phyloP scores from a whole-genome alignment of 2,888 invertebrate species.

The Metellina segmentata region DNA sequence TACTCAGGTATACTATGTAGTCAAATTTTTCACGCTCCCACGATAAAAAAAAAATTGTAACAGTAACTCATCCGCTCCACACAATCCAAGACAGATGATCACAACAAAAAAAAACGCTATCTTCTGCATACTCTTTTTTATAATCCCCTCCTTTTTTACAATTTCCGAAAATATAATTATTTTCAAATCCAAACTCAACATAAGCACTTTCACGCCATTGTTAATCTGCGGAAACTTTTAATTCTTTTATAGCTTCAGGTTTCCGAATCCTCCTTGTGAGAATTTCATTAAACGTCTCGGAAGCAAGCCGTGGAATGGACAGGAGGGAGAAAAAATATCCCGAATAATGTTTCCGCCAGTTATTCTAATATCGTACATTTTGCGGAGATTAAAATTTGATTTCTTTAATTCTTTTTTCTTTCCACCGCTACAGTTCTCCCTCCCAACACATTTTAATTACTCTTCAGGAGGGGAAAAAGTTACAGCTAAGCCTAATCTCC shows the following conservation, averaged over 20 bases:
- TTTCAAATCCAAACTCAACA: background rate
- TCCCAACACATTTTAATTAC: slow-evolving; percentile 51
- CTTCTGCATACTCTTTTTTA: too few relatives aligned
- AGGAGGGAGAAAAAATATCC: slow-evolving; percentile 2
- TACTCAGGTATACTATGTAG: too few relatives aligned
- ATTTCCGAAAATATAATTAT: background rate
- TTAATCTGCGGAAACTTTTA: slow-evolving; percentile 5
- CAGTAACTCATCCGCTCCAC: too few relatives aligned
- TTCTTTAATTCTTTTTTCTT: slow-evolving; percentile 22
- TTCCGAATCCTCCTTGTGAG: background rate
- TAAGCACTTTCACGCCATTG: slow-evolving; percentile 1
- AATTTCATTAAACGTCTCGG: background rate
- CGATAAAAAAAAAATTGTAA: too few relatives aligned
- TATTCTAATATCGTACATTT: slow-evolving; percentile 43
- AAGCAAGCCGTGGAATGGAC: background rate
- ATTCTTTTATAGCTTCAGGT: slow-evolving; percentile 21
- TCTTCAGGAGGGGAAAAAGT: slow-evolving; percentile 21
- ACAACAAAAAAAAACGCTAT: too few relatives aligned
- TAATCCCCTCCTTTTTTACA: background rate
- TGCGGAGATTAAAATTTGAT: slow-evolving; percentile 36
- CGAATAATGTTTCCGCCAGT: slow-evolving; percentile 21
- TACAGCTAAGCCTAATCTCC: slow-evolving; percentile 58
- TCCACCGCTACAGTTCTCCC: slow-evolving; percentile 15
- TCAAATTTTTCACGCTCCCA: too few relatives aligned
- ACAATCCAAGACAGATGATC: too few relatives aligned